Conservation (phyloP, 2,797 vertebrate species). For the Chloroceryle amazona region DNA sequence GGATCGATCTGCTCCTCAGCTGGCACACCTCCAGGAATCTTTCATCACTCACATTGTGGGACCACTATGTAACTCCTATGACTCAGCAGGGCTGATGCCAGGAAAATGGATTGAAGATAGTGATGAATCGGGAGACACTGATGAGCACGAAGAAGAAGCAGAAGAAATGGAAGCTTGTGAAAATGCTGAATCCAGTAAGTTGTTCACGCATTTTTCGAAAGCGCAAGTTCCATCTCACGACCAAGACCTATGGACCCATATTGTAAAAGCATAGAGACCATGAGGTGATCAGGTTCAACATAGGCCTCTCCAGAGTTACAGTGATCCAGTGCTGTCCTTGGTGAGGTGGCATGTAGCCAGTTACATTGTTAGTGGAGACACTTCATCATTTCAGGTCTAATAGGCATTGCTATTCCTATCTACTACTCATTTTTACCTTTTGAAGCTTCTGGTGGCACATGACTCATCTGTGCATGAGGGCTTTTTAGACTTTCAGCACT, state of each 20-base stretch:
- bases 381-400: background rate
- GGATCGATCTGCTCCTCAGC: conserved; percentile 95
- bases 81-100: conserved; percentile 94
- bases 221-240: background rate
- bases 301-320: background rate
- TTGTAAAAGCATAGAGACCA: background rate
- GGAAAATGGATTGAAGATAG: conserved; percentile 92
- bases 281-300: background rate
- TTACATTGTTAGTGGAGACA: fast-evolving
- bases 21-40: conserved; percentile 97
- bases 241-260: background rate
- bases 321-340: background rate
- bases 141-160: conserved; percentile 85
- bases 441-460: background rate
- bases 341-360: background rate
- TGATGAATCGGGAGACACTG: conserved; percentile 86
- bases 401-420: background rate
- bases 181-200: conserved; percentile 86
- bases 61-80: conserved; percentile 95
- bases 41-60: conserved; percentile 99
- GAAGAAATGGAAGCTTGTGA: conserved; percentile 90
- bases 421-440: background rate
- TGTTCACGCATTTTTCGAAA: background rate
- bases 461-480: background rate
- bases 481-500: background rate